Evolutionary conservation across 2,888 invertebrate genomes (phyloP), one percentile per base, ranked within the genome.

Genomic region (Adelognathus sp.): DNA sequence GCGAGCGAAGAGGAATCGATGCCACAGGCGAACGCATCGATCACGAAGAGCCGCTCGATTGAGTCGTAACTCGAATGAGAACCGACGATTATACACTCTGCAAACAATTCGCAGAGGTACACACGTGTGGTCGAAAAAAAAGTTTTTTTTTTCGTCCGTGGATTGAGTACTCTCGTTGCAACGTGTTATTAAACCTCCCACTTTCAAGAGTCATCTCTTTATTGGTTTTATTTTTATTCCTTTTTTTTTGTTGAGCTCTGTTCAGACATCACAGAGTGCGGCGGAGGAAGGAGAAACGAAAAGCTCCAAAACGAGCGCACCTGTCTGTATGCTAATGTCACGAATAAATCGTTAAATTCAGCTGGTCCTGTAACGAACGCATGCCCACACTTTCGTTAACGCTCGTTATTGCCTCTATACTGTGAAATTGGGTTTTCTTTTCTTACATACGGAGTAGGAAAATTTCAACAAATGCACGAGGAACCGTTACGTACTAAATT

Each of bases 131-230:
- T 60, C 66, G n/a, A n/a, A n/a, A 16, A 18, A 44, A 27, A 33
- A 50, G 39, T 58, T 63, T 33, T 41, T 29, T 18, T 52, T 52
- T 46, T 56, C 44, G 9, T n/a, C 6, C 11, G 36, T 3, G 21
- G 46, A 82, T 82, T 75, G 80, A 80, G 79, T 75, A 81, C 77
- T 71, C 71, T 58, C 44, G 75, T 24, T 76, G 56, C 50, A 83
- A 82, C 81, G 81, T 83, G 67, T 83, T 80, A 83, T 83, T 83
- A 83, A 78, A 71, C 80, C 66, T 75, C 77, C 67, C 77, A 75
- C 52, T 58, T 66, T 80, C 9, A 67, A 54, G 75, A 79, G 66
- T 79, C 75, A 74, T 54, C 70, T 21, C 31, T 24, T 21, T 50
- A 1, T 46, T 46, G 9, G 1, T 46, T 18, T 44, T 11, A 21